phyloP scores from a whole-genome alignment of 2,888 invertebrate genomes.

The Sisyra nigra region DNA sequence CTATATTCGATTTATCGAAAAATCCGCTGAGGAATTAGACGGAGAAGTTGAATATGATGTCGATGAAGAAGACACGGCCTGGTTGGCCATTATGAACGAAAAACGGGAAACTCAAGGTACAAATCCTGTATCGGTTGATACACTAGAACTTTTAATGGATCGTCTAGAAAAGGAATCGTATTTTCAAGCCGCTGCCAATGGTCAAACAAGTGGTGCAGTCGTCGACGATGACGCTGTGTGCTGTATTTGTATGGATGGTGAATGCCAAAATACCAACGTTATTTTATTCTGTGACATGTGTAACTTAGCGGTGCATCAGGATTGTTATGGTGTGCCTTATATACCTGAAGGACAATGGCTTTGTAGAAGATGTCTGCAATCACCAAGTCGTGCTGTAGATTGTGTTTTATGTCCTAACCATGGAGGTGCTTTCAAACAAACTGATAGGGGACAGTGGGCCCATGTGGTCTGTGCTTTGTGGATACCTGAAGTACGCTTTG shows the following conservation, averaged over 20 bases:
- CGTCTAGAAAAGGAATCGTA: conserved; percentile 94
- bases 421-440: conserved; percentile 97
- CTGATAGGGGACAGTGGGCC: conserved; percentile 90
- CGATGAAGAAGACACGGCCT: conserved; percentile 94
- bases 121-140: conserved; percentile 68
- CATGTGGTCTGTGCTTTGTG: conserved; percentile 98
- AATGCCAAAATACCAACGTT: conserved; percentile 96
- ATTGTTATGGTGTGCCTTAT: conserved; percentile 81
- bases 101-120: conserved; percentile 54
- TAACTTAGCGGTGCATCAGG: conserved; percentile 96
- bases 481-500: conserved; percentile 97
- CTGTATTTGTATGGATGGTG: conserved; percentile 97
- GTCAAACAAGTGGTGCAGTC: conserved; percentile 51
- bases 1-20: conserved; percentile 88
- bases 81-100: conserved; percentile 82
- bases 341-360: conserved; percentile 71
- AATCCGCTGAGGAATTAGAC: conserved; percentile 85
- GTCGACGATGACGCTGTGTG: conserved; percentile 97
- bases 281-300: conserved; percentile 99
- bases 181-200: conserved; percentile 67
- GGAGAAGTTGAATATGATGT: conserved; percentile 93
- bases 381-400: conserved; percentile 88
- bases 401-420: conserved; percentile 97
- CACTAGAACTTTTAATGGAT: conserved; percentile 93
- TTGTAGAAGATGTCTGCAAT: conserved; percentile 88